phyloP scores from a whole-genome alignment of 2,113 vertebrate species.

The Centropus bengalensis region DNA sequence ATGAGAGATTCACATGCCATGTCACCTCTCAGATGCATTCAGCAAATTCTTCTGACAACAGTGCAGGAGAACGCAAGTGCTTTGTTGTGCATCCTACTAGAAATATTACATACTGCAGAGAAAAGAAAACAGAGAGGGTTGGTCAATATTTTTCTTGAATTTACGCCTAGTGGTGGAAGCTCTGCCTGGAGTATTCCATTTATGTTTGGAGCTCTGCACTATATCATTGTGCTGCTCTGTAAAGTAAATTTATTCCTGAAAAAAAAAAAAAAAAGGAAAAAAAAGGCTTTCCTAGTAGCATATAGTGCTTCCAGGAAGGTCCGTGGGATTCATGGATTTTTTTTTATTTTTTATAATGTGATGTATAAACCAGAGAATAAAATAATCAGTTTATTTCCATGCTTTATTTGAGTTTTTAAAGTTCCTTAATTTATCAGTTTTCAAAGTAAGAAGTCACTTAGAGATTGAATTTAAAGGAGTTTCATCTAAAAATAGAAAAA shows the following conservation, averaged over 20 bases:
- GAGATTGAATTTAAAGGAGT: not conserved
- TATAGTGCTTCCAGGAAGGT: not conserved
- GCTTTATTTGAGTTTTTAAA: not conserved
- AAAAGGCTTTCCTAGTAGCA: not conserved
- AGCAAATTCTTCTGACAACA: slow-evolving; percentile 63
- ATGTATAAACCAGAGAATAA: not conserved
- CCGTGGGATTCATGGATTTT: not conserved
- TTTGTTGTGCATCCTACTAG: slow-evolving; percentile 60
- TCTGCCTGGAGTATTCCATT: slow-evolving; percentile 43
- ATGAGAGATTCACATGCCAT: slow-evolving; percentile 38
- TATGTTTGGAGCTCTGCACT: slow-evolving; percentile 50
- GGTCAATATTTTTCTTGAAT: slow-evolving; percentile 68
- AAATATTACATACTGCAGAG: slow-evolving; percentile 56
- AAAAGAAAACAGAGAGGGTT: slow-evolving; percentile 55
- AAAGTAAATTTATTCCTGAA: slow-evolving; percentile 51
- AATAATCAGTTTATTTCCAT: not conserved
- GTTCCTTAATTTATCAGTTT: not conserved
- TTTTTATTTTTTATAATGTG: not conserved
- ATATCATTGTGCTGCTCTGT: slow-evolving; percentile 32
- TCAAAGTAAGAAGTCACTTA: not conserved
- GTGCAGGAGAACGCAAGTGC: slow-evolving; percentile 31
- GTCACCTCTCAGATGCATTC: slow-evolving; percentile 43
- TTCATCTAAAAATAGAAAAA: not conserved
- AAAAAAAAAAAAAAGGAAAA: not conserved
- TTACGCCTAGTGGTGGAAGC: slow-evolving; percentile 54